Conservation (phyloP, 1,140 invertebrate genomes). For the Tigriopus japonicus region DNA sequence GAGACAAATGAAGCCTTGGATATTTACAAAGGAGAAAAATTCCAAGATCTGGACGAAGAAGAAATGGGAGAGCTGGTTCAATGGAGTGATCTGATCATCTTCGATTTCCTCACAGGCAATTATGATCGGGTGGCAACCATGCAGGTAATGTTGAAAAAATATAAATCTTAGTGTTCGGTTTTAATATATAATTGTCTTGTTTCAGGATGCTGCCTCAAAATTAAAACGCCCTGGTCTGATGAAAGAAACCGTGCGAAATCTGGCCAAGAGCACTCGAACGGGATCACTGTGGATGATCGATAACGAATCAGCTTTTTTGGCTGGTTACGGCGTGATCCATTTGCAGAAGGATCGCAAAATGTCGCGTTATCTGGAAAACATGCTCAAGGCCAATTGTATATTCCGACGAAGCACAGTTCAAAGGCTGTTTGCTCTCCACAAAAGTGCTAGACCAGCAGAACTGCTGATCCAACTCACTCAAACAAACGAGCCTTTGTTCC, state of each 20-base stretch:
- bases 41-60: not conserved
- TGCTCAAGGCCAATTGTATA: slow-evolving; percentile 25
- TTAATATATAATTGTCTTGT: not conserved
- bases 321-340: slow-evolving; percentile 22
- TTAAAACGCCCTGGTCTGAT: slow-evolving; percentile 24
- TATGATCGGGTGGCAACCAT: slow-evolving; percentile 23
- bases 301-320: slow-evolving; percentile 29
- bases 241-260: slow-evolving; percentile 26
- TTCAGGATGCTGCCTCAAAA: slow-evolving; percentile 28
- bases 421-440: slow-evolving; percentile 18
- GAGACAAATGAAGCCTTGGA: not conserved
- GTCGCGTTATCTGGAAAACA: slow-evolving; percentile 3
- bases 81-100: slow-evolving; percentile 29
- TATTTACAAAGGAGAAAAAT: not conserved
- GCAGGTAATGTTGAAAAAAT: slow-evolving; percentile 15
- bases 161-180: no score
- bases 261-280: slow-evolving; percentile 22
- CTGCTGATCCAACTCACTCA: slow-evolving; percentile 17
- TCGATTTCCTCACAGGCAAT: slow-evolving; percentile 30
- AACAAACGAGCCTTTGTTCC: slow-evolving; percentile 19
- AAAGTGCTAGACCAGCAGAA: slow-evolving; percentile 1
- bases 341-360: no score
- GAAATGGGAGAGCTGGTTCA: slow-evolving; percentile 24
- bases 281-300: slow-evolving; percentile 28
- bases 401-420: slow-evolving; percentile 24